A percentile compares a stretch with the other conserved stretches of the same genome.
phyloP scores from a whole-genome alignment of 2,888 invertebrate species.

The Scaptomyza reducta region DNA sequence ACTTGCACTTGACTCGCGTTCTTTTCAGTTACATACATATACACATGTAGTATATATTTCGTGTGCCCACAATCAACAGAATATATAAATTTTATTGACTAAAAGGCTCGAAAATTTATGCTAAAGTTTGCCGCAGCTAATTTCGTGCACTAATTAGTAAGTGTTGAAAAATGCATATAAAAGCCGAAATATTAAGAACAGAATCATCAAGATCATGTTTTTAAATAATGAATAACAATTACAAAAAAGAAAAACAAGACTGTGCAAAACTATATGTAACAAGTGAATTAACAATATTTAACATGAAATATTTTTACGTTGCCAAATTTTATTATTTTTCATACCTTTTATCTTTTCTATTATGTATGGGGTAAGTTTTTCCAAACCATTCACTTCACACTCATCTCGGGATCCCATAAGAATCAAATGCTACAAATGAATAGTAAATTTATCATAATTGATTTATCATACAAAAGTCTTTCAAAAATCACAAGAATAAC shows the following conservation, averaged over 20 bases:
- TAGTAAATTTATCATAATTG: background rate
- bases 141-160: slow-evolving; percentile 43
- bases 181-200: slow-evolving; percentile 9
- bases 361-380: slow-evolving; percentile 27
- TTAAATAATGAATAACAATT: slow-evolving; percentile 21
- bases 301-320: slow-evolving; percentile 6
- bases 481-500: background rate
- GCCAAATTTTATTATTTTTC: slow-evolving; percentile 1
- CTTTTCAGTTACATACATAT: slow-evolving; percentile 8
- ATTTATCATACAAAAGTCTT: background rate
- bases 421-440: too few species aligned
- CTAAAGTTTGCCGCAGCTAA: slow-evolving; percentile 13
- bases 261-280: slow-evolving; percentile 25
- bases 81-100: slow-evolving; percentile 23
- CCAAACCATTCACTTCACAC: background rate
- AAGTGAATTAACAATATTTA: slow-evolving; percentile 29
- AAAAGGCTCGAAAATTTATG: slow-evolving; percentile 33
- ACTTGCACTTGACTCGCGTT: slow-evolving; percentile 31
- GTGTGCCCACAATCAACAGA: slow-evolving; percentile 28
- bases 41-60: slow-evolving; percentile 2
- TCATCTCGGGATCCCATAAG: background rate
- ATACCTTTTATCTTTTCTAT: background rate
- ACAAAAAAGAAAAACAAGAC: background rate
- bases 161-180: slow-evolving; percentile 28
- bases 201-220: slow-evolving; percentile 18